Base-by-base conservation (phyloP, 2,888 invertebrate genomes). In the Callyntrura guangdongensis region DNA sequence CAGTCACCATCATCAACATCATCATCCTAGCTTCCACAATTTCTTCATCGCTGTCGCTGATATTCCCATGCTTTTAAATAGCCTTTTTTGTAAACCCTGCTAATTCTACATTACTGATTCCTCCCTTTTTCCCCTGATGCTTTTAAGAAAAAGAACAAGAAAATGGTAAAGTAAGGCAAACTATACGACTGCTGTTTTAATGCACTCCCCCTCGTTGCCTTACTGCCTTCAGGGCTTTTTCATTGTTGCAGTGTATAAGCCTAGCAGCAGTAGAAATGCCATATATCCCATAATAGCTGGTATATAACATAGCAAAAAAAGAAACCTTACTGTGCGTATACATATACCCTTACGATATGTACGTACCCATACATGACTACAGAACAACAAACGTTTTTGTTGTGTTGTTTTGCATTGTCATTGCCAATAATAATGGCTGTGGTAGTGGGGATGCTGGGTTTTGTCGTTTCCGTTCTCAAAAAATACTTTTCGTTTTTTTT, bases 391-490 rank as follows among this genome's bases (percentile, higher is more conserved):
- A 56, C 56, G n/a, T 27, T 67, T 59, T 61, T 82, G 81, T 6
- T 27, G 36, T 17, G 14, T 3, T 74, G 45, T 77, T 77, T 64
- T 67, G 83, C 83, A 83, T 83, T 83, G 83, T 83, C 83, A 83
- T 83, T 83, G 83, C 49, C 83, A 83, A 67, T 83, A 83, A 83
- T 83, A 77, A 77, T 25, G 45, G 74, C n/a, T 11, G 61, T 67
- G 27, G 64, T 12, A 25, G 14, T 25, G 20, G 20, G 17, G 36
- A 22, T 14, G 27, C 25, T 25, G 49, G 20, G 49, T 77, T 53
- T 77, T 49, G 83, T 67, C 64, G 67, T 67, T 83, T 83, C 83
- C 83, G 83, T 83, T 83, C 83, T 83, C 83, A 83, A 83, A 83
- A 83, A 67, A 83, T 25, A 53, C 53, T 77, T 77, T 77, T 77